These are phyloP conservation scores for Prochilodus magdalenae DNA, from an alignment of 2,113 vertebrate genomes.

Conservation along the genomic window DNA sequence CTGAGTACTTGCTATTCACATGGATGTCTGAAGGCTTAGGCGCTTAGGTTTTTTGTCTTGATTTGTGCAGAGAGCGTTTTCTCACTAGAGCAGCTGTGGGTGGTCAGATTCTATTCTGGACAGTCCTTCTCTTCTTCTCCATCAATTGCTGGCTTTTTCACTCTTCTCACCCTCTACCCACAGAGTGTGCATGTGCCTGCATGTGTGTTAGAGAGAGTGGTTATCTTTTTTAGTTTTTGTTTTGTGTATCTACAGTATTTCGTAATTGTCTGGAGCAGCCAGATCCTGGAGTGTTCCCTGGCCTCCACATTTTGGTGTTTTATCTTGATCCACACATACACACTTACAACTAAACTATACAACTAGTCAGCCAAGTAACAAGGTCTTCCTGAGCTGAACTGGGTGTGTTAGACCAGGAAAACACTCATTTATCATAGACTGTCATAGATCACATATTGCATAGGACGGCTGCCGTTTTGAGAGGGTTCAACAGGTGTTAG, in stretches of 20 bases:
- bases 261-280: background rate
- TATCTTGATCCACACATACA: too few species aligned
- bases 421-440: too few species aligned
- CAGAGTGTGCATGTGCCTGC: background rate
- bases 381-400: too few species aligned
- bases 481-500: too few species aligned
- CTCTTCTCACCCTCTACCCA: slow-evolving; percentile 9
- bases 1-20: background rate
- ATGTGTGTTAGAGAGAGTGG: background rate
- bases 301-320: too few species aligned
- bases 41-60: slow-evolving; percentile 5
- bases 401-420: too few species aligned
- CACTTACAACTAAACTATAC: too few species aligned
- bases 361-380: too few species aligned
- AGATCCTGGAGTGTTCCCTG: too few species aligned
- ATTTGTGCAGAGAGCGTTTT: slow-evolving; percentile 2
- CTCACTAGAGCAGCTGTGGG: slow-evolving; percentile 54
- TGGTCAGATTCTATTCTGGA: slow-evolving; percentile 62
- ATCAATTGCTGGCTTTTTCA: slow-evolving; percentile 54
- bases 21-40: background rate
- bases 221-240: background rate
- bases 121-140: slow-evolving; percentile 43
- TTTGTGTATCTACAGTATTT: slow-evolving; percentile 2
- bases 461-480: too few species aligned
- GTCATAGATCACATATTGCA: too few species aligned